Conservation (phyloP, 92 coral and sea anemone species). For the Micromussa lordhowensis region DNA sequence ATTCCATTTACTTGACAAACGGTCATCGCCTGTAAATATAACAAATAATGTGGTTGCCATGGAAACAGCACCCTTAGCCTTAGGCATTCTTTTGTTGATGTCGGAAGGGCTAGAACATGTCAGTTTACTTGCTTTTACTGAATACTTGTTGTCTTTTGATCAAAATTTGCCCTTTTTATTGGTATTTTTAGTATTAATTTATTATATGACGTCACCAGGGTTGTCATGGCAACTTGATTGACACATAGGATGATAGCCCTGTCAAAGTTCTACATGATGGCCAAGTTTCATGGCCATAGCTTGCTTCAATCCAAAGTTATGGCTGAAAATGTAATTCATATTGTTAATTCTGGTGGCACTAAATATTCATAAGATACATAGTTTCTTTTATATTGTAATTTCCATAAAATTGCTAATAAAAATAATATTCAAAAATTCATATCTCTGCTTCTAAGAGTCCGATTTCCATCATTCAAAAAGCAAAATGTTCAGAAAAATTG, state of each 20-base stretch:
- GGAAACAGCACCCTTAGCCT: too few species aligned
- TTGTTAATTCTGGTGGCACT: conserved; percentile 43
- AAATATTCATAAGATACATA: conserved; percentile 28
- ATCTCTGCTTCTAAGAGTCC: conserved; percentile 37
- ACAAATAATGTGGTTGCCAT: too few species aligned
- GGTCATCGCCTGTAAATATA: too few species aligned
- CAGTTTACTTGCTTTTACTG: too few species aligned
- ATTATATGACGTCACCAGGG: conserved; percentile 29
- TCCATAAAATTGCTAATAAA: neutral
- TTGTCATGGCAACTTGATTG: conserved; percentile 47
- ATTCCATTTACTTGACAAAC: too few species aligned
- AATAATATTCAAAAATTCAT: conserved; percentile 24
- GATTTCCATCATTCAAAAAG: conserved; percentile 49
- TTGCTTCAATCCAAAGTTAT: conserved; percentile 30
- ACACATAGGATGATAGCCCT: conserved; percentile 6
- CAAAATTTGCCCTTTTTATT: too few species aligned
- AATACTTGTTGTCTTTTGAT: too few species aligned
- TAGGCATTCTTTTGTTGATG: too few species aligned
- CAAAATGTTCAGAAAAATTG: conserved; percentile 45
- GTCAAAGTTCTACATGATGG: conserved; percentile 27
- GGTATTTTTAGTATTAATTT: conserved; percentile 5
- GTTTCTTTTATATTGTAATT: conserved; percentile 14
- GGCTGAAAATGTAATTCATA: conserved; percentile 14
- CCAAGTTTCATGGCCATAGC: conserved; percentile 46
- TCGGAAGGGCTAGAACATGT: too few species aligned